Conservation (phyloP, 2,888 invertebrate species). For the Ligdia adustata region DNA sequence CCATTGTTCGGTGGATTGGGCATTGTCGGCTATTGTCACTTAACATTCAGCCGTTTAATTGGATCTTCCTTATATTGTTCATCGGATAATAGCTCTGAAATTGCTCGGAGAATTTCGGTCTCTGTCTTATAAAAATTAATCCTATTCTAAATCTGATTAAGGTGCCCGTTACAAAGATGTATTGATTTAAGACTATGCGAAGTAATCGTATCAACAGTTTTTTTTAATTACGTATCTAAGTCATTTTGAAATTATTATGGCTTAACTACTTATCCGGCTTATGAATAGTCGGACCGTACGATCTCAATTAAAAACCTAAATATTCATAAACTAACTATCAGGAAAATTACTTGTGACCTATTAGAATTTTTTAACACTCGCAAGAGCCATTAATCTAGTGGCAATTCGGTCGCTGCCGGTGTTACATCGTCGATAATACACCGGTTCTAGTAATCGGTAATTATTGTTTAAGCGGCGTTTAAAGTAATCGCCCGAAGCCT, state of each 20-base stretch:
- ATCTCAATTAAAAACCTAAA: slow-evolving; percentile 10
- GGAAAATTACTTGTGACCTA: slow-evolving; percentile 23
- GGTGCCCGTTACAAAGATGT: too few species aligned
- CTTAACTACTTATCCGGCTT: too few species aligned
- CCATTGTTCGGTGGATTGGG: slow-evolving; percentile 68
- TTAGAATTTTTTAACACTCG: slow-evolving; percentile 37
- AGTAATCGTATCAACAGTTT: too few species aligned
- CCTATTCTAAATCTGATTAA: slow-evolving; percentile 3
- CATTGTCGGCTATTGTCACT: slow-evolving; percentile 64
- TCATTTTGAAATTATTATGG: not conserved
- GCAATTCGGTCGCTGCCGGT: slow-evolving; percentile 48
- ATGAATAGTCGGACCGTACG: too few species aligned
- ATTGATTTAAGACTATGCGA: too few species aligned
- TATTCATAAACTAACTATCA: slow-evolving; percentile 16
- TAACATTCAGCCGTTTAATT: slow-evolving; percentile 56
- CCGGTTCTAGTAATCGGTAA: slow-evolving; percentile 69
- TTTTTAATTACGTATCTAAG: too few species aligned
- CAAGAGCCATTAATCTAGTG: slow-evolving; percentile 49
- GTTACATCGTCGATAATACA: slow-evolving; percentile 53
- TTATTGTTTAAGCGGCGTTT: slow-evolving; percentile 77
- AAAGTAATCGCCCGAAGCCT: slow-evolving; percentile 62
- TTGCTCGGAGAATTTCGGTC: slow-evolving; percentile 39
- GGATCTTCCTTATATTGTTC: slow-evolving; percentile 61
- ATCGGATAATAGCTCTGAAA: slow-evolving; percentile 46
- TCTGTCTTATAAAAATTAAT: slow-evolving; percentile 20